A percentile compares a stretch with the other conserved stretches of the same genome.
These are phyloP conservation scores for Podarcis lilfordi DNA, from an alignment of 2,797 vertebrate genomes.

Conservation along the genomic window DNA sequence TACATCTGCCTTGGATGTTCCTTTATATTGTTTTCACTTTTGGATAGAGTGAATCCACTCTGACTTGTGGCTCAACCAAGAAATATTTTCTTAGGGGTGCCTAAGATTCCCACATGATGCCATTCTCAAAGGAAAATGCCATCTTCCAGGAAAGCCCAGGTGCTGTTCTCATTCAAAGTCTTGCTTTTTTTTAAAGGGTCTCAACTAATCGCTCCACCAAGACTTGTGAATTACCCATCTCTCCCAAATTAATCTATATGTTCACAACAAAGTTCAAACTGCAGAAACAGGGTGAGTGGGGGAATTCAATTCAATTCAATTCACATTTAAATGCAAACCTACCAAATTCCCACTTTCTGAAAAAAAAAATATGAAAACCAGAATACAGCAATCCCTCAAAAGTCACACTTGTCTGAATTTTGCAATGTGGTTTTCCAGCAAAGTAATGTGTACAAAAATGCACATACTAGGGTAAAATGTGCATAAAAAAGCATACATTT, in stretches of 20 bases:
- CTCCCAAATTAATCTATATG: not conserved
- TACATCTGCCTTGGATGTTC: no score
- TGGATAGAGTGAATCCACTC: not conserved
- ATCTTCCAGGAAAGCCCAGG: not conserved
- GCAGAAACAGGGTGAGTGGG: not conserved
- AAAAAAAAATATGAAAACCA: no score
- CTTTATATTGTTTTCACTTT: not conserved
- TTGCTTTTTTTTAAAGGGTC: not conserved
- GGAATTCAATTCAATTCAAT: no score
- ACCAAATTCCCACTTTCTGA: no score
- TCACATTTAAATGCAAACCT: no score
- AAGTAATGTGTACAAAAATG: no score
- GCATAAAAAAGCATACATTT: no score
- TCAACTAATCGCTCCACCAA: not conserved
- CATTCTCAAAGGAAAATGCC: not conserved
- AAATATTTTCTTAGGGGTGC: not conserved
- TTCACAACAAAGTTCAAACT: not conserved
- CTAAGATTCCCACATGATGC: not conserved
- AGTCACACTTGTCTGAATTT: no score
- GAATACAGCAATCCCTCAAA: no score
- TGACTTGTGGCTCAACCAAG: not conserved
- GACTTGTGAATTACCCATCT: not conserved
- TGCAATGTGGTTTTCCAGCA: no score
- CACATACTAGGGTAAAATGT: no score
- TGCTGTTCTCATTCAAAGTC: not conserved